A percentile compares a stretch with the other conserved stretches of the same genome.
These are phyloP conservation scores for Coccyzus lansbergi DNA, from an alignment of 2,797 vertebrate species.

Conservation along the genomic window DNA sequence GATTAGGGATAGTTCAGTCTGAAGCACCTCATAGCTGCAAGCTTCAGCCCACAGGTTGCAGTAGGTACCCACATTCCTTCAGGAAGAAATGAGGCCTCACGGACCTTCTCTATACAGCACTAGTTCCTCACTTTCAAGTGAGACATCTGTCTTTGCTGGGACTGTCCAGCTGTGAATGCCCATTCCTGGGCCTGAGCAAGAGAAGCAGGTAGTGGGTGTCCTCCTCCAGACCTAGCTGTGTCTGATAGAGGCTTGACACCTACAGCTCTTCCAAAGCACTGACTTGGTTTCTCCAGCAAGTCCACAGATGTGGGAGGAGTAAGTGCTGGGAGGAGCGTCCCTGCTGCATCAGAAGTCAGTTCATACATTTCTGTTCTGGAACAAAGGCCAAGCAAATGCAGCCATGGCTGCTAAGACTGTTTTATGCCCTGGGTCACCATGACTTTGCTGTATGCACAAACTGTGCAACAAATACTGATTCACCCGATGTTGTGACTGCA, in stretches of 20 bases:
- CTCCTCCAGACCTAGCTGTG: neutral
- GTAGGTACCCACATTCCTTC: neutral
- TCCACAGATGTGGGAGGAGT: neutral
- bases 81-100: neutral
- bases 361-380: constrained; percentile 1
- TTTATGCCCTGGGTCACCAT: constrained; percentile 26
- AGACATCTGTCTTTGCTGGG: neutral
- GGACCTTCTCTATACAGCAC: neutral
- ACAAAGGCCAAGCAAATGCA: constrained; percentile 24
- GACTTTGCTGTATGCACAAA: neutral
- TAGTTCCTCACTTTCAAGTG: neutral
- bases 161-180: neutral
- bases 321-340: neutral
- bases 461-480: constrained; percentile 34
- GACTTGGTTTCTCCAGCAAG: fast-evolving
- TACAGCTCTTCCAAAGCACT: neutral
- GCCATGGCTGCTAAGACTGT: neutral
- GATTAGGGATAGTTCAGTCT: neutral
- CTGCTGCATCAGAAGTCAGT: neutral
- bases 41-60: too few relatives aligned
- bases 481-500: constrained; percentile 15
- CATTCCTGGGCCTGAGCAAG: neutral
- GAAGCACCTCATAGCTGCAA: neutral
- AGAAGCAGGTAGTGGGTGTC: neutral
- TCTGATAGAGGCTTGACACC: neutral